Evolutionary conservation across 2,113 vertebrate species (phyloP).

Genomic region (Okapia johnstoni): DNA sequence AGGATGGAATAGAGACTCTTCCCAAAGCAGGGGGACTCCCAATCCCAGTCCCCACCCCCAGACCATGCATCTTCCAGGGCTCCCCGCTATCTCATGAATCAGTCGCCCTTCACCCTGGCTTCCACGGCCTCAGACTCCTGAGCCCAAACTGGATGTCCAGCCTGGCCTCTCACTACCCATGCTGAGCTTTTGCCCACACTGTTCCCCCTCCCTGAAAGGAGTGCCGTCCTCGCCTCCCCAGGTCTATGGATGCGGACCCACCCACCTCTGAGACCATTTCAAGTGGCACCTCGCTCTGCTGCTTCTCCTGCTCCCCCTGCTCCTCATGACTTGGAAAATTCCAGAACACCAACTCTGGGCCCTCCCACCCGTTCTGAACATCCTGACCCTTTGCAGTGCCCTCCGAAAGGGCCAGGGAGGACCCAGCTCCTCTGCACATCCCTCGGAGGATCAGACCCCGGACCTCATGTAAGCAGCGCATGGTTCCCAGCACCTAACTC

Average conservation of each 20-base stretch:
- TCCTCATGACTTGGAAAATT: neutral
- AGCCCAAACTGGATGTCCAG: neutral
- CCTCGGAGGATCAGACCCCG: fast-evolving
- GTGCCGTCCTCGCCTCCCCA: fast-evolving
- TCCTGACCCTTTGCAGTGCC: neutral
- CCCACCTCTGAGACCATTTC: neutral
- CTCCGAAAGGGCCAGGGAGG: neutral
- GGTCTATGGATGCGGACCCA: fast-evolving
- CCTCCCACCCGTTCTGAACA: neutral
- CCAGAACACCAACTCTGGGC: neutral
- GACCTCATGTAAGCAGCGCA: no score
- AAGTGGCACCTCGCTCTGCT: neutral
- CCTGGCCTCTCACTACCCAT: neutral
- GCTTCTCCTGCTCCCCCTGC: neutral
- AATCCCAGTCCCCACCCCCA: fast-evolving
- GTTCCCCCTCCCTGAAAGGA: neutral
- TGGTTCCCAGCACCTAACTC: neutral
- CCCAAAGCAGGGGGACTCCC: neutral
- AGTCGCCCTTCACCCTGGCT: no score
- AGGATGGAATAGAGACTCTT: neutral
- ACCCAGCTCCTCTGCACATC: neutral
- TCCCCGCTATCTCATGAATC: neutral
- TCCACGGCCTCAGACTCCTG: neutral
- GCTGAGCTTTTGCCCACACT: fast-evolving
- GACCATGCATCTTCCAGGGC: neutral